phyloP scores from a whole-genome alignment of 92 coral and sea anemone genomes.

The Palythoa grandiflora region DNA sequence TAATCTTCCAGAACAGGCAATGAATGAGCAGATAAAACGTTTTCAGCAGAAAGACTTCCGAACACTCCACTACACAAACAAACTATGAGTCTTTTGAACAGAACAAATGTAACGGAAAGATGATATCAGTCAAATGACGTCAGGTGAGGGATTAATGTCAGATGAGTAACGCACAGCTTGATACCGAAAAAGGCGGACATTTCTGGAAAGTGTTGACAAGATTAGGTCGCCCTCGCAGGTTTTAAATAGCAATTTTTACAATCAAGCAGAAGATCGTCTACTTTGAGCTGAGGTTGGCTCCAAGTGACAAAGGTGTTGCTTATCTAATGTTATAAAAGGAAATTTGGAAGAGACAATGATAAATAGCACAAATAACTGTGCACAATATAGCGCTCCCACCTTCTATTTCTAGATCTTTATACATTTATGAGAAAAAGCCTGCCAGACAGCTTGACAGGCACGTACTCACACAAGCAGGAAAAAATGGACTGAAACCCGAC shows the following conservation, averaged over 20 bases:
- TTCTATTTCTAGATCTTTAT: no score
- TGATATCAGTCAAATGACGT: conserved; percentile 33
- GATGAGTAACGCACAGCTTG: conserved; percentile 6
- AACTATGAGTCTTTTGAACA: conserved; percentile 5
- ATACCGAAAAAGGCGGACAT: conserved; percentile 14
- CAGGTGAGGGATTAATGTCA: neutral
- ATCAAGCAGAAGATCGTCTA: no score
- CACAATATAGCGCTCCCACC: no score
- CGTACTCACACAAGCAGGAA: no score
- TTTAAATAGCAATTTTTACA: conserved; percentile 10
- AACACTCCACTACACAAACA: conserved; percentile 41
- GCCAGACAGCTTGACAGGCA: no score
- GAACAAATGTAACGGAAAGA: conserved; percentile 19
- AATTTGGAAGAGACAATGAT: no score
- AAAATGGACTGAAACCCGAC: no score
- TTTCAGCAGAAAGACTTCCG: conserved; percentile 23
- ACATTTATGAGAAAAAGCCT: no score
- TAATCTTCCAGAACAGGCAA: neutral
- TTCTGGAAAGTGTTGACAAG: conserved; percentile 24
- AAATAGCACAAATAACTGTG: no score
- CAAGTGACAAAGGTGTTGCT: no score
- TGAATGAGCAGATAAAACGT: neutral
- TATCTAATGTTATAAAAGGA: no score
- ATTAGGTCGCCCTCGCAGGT: neutral
- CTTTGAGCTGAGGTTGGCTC: no score